A percentile compares a stretch with the other conserved stretches of the same genome.
These are phyloP conservation scores for Ctenochaetus hawaiiensis DNA, from an alignment of 2,797 vertebrate species.

Conservation along the genomic window DNA sequence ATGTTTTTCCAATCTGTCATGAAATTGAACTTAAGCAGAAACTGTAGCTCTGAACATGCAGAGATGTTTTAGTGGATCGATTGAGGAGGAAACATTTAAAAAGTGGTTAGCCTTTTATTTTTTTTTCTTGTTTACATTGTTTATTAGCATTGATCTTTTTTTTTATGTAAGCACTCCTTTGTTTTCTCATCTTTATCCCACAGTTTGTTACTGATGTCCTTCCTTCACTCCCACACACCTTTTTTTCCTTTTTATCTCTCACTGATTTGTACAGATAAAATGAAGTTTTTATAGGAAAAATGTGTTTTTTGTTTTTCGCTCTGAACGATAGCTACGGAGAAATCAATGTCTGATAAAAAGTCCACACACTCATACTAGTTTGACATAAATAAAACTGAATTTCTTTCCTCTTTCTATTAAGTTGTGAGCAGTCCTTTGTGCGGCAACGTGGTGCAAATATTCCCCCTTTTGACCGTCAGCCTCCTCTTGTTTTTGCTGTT, in stretches of 20 bases:
- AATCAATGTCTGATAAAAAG: conserved; percentile 68
- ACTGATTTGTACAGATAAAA: conserved; percentile 78
- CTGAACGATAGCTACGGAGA: conserved; percentile 60
- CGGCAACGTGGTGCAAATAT: conserved; percentile 40
- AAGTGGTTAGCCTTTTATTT: conserved; percentile 56
- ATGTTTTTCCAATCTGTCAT: background rate
- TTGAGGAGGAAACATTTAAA: conserved; percentile 61
- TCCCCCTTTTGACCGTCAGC: conserved; percentile 22
- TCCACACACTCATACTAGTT: conserved; percentile 70
- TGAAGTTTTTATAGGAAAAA: conserved; percentile 67
- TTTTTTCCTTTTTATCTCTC: conserved; percentile 41
- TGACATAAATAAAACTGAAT: conserved; percentile 80
- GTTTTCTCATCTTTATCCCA: conserved; percentile 40
- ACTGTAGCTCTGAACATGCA: conserved; percentile 14
- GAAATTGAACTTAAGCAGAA: conserved; percentile 8
- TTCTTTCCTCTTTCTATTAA: conserved; percentile 53
- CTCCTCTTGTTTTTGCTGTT: conserved; percentile 32
- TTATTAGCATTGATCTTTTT: conserved; percentile 64
- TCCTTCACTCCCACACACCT: conserved; percentile 35
- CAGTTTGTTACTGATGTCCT: conserved; percentile 58
- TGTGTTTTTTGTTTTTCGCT: conserved; percentile 31
- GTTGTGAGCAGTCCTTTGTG: conserved; percentile 64
- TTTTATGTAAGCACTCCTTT: conserved; percentile 60
- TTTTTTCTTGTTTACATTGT: conserved; percentile 61
- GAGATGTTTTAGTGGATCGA: conserved; percentile 27